phyloP scores from a whole-genome alignment of 1,140 invertebrate genomes.

The Drosophila subpulchrella region DNA sequence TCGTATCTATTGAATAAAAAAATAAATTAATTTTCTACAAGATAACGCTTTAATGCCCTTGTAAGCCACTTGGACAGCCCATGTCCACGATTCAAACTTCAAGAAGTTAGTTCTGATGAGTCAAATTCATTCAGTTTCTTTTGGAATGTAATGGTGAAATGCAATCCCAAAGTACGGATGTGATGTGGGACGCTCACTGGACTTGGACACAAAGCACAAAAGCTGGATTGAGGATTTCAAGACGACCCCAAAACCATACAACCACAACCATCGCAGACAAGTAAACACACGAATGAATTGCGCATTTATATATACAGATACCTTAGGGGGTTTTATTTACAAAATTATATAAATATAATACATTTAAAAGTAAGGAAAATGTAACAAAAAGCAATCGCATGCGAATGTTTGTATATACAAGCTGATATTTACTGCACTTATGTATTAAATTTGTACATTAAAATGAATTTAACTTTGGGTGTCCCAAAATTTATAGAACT shows the following conservation, averaged over 20 bases:
- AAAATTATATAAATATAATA: constrained; percentile 57
- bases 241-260: constrained; percentile 21
- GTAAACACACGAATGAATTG: constrained; percentile 53
- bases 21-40: neutral
- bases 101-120: constrained; percentile 11
- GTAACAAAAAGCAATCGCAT: constrained; percentile 65
- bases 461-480: constrained; percentile 10
- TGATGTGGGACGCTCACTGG: constrained; percentile 40
- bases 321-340: constrained; percentile 66
- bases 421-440: constrained; percentile 30
- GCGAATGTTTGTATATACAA: constrained; percentile 55
- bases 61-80: constrained; percentile 7
- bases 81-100: constrained; percentile 10
- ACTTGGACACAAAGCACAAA: constrained; percentile 32
- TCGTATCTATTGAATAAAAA: constrained; percentile 4
- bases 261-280: constrained; percentile 56
- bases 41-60: constrained; percentile 10
- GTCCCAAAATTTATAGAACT: neutral
- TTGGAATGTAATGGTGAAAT: constrained; percentile 23
- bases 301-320: constrained; percentile 40
- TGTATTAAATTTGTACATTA: constrained; percentile 52
- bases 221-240: constrained; percentile 22
- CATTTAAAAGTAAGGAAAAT: constrained; percentile 27
- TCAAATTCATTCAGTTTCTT: neutral
- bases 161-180: constrained; percentile 9